Base-by-base conservation (phyloP, 2,888 invertebrate genomes). In the Trachelus iudaicus region DNA sequence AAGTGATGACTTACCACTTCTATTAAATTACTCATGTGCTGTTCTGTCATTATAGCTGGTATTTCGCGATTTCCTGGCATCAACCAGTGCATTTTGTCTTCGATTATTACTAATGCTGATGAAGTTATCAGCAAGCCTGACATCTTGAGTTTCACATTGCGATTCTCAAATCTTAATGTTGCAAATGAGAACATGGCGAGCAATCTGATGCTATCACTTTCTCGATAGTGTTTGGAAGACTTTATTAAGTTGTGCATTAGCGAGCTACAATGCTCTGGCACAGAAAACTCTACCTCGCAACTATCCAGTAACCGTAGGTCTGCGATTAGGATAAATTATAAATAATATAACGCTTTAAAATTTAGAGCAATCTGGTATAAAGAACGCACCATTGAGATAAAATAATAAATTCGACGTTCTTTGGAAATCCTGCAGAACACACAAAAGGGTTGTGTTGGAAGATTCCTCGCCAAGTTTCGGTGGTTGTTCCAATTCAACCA, bases 1-100 rank as follows among this genome's bases (percentile, higher is more conserved):
- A 75, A 56, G n/a, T 56, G 23, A 13, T 79, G 75, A 86, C 92
- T 92, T 79, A 93, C 92, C 78, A 94, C 92, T 87, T 93, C 93
- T 4, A 94, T 92, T 73, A 94, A 89, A 88, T 93, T 94, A 79
- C 92, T 93, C 91, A 94, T 92, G 9, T 91, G 89, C 85, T 94
- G 94, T 13, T 91, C 92, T 15, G 90, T 84, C 56, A 89, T 85
- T 11, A 92, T 83, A 34, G 89, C 85, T 1, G 91, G 90, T 13
- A 82, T 80, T 76, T 88, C 86, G 30, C 86, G 86, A 34, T 87
- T 86, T 35, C 86, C 85, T 1, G 90, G 86, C 11, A 92, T 84
- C 15, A 94, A 86, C 94, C 94, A 94, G 11, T 91, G 88, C 69
- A 93, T 87, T 80, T 92, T 92, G 35, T 92, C 91, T 35, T 90